phyloP scores from a whole-genome alignment of 2,888 invertebrate species.

The Lamellibrachia satsuma region DNA sequence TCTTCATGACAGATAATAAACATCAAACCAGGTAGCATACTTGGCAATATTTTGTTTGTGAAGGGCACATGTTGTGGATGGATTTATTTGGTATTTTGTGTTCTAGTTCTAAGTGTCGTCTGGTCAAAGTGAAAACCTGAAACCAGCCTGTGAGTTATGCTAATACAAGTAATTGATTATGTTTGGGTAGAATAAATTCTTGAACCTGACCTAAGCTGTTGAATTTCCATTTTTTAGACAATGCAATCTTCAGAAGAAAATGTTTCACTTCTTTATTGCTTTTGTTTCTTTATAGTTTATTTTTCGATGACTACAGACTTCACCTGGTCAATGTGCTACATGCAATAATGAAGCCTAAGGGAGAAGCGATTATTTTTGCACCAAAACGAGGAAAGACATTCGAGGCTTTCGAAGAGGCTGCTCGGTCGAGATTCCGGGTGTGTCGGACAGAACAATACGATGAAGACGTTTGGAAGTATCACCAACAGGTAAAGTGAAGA shows the following conservation, averaged over 20 bases:
- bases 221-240: neutral
- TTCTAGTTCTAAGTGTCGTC: too few species aligned
- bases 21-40: neutral
- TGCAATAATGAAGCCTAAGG: neutral
- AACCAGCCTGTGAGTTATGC: too few species aligned
- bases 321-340: constrained; percentile 10
- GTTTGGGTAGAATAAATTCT: neutral
- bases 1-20: neutral
- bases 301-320: neutral
- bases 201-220: neutral
- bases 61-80: too few species aligned
- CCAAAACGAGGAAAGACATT: neutral
- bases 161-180: too few species aligned
- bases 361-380: neutral
- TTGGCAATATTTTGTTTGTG: too few species aligned
- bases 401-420: neutral
- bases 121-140: too few species aligned
- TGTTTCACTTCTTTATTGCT: neutral
- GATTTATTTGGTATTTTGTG: too few species aligned
- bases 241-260: neutral
- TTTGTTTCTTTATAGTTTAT: neutral
- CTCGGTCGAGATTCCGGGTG: neutral
- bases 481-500: neutral
- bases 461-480: neutral
- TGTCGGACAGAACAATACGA: neutral